These are phyloP conservation scores for Aix galericulata DNA, from an alignment of 2,113 vertebrate genomes.

Conservation along the genomic window DNA sequence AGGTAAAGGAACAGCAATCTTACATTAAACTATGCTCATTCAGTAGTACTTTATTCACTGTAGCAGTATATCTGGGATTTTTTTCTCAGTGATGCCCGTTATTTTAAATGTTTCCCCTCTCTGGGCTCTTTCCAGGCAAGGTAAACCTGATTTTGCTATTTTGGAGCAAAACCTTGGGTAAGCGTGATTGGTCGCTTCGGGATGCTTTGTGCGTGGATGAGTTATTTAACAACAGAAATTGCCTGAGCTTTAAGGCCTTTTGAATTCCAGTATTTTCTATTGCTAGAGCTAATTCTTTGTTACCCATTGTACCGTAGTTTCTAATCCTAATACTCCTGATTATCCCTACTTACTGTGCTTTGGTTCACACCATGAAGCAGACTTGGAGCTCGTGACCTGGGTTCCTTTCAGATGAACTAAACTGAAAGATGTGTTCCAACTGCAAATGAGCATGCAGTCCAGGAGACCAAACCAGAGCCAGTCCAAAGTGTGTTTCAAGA, in stretches of 20 bases:
- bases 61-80: neutral
- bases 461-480: neutral
- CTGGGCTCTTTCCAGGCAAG: neutral
- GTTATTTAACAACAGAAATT: conserved; percentile 20
- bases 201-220: neutral
- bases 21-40: neutral
- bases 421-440: conserved; percentile 31
- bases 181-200: neutral
- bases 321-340: conserved; percentile 49
- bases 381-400: neutral
- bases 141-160: neutral
- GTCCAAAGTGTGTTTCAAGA: neutral
- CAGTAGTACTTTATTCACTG: neutral
- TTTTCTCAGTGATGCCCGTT: neutral
- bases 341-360: conserved; percentile 39
- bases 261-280: conserved; percentile 14
- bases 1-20: neutral
- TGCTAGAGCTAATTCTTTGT: conserved; percentile 24
- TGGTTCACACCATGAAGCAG: neutral
- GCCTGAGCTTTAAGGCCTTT: conserved; percentile 6
- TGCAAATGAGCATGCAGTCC: conserved; percentile 32
- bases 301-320: neutral
- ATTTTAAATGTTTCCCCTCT: neutral
- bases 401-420: conserved; percentile 14
- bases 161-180: neutral